These are phyloP conservation scores for Apamea crenata DNA, from an alignment of 2,888 invertebrate species.

Conservation along the genomic window DNA sequence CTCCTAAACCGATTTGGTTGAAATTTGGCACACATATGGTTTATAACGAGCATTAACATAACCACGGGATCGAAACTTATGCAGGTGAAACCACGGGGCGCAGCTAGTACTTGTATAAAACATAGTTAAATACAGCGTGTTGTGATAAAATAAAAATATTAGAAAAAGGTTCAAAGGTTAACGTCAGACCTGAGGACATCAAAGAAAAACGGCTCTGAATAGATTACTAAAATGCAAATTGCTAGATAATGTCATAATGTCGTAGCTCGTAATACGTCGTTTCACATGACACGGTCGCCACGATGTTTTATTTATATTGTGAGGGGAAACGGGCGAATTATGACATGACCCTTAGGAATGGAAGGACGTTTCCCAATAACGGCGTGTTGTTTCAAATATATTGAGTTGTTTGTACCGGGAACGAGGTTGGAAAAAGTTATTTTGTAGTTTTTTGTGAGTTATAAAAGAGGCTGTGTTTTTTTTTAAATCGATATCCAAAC, in stretches of 20 bases:
- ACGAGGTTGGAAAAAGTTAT: not conserved
- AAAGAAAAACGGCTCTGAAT: slow-evolving; percentile 81
- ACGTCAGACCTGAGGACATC: slow-evolving; percentile 78
- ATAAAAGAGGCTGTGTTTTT: not conserved
- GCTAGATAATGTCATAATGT: slow-evolving; percentile 84
- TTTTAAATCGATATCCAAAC: not conserved
- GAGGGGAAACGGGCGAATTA: slow-evolving; percentile 72
- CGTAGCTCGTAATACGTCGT: slow-evolving; percentile 78
- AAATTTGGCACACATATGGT: no score
- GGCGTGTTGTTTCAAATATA: slow-evolving; percentile 39
- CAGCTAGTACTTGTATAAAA: not conserved
- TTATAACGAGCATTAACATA: no score
- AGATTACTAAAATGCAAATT: slow-evolving; percentile 85
- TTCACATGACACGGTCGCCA: slow-evolving; percentile 72
- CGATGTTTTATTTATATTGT: slow-evolving; percentile 81
- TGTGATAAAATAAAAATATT: slow-evolving; percentile 70
- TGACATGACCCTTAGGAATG: slow-evolving; percentile 67
- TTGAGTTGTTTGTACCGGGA: not conserved
- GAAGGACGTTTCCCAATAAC: slow-evolving; percentile 60
- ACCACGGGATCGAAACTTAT: no score
- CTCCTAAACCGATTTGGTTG: no score
- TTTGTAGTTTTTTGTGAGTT: not conserved
- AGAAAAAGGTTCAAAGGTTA: slow-evolving; percentile 78
- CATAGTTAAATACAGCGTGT: slow-evolving; percentile 10
- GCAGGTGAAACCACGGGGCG: no score